Conservation (phyloP, 2,113 vertebrate species). For the Nibea coibor region DNA sequence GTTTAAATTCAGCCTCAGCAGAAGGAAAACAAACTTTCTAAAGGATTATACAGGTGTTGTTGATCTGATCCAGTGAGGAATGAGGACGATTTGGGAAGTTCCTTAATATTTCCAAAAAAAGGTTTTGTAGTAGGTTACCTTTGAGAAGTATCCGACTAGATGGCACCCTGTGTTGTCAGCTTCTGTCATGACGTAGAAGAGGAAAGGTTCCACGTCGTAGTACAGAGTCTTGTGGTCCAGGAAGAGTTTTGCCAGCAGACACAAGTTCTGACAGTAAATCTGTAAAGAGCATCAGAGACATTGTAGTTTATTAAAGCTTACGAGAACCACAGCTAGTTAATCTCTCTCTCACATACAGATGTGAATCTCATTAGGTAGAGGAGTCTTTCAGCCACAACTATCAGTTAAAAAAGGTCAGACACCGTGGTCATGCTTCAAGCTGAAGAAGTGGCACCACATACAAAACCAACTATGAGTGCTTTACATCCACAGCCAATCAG, state of each 20-base stretch:
- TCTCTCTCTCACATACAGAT: neutral
- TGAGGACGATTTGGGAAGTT: neutral
- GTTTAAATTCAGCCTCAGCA: neutral
- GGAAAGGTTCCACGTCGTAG: conserved; percentile 92
- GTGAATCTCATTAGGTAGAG: neutral
- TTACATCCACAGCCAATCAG: too few relatives aligned
- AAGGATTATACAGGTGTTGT: neutral
- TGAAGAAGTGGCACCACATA: neutral
- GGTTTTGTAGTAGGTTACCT: conserved; percentile 80
- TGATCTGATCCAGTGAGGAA: neutral
- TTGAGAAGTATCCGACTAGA: conserved; percentile 93
- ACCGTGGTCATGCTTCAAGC: too few relatives aligned
- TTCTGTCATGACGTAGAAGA: conserved; percentile 94
- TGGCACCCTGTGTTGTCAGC: conserved; percentile 93
- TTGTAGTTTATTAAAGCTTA: neutral
- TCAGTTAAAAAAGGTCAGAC: neutral
- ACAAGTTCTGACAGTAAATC: conserved; percentile 95
- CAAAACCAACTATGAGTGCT: too few relatives aligned
- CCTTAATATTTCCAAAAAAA: neutral
- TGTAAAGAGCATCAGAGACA: conserved; percentile 43
- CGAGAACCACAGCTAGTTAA: too few relatives aligned
- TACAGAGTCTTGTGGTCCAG: conserved; percentile 93
- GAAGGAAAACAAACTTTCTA: neutral
- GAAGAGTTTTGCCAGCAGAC: conserved; percentile 92
- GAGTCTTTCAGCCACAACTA: neutral